Evolutionary conservation across 2,888 invertebrate species (phyloP).

Genomic region (Synanthedon formicaeformis): DNA sequence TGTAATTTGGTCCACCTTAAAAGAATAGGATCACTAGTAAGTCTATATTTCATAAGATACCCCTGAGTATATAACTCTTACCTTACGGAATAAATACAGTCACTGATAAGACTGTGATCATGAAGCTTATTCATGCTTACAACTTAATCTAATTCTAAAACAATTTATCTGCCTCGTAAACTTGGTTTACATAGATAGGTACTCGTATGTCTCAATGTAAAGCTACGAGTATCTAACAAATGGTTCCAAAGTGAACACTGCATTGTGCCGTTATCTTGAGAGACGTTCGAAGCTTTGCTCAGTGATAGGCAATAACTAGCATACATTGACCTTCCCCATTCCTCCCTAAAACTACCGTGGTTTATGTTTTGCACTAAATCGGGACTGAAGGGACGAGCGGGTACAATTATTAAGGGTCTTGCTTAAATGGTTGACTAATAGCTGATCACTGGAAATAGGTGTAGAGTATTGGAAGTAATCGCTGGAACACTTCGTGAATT

Average conservation of each 20-base stretch:
- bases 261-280: conserved; percentile 56
- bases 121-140: too few species aligned
- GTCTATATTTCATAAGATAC: too few species aligned
- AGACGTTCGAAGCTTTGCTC: conserved; percentile 22
- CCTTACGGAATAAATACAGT: too few species aligned
- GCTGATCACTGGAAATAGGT: not conserved
- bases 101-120: too few species aligned
- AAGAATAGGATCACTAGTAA: too few species aligned
- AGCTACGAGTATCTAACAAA: conserved; percentile 50
- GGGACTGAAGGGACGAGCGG: conserved; percentile 13
- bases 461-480: not conserved
- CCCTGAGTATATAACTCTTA: too few species aligned
- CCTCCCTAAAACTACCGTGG: conserved; percentile 7
- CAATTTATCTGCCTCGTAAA: too few species aligned
- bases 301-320: conserved; percentile 29
- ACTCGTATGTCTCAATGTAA: conserved; percentile 13
- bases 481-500: not conserved
- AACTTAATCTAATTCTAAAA: too few species aligned
- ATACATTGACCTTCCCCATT: conserved; percentile 32
- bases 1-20: too few species aligned
- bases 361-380: conserved; percentile 1
- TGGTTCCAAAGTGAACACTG: conserved; percentile 41
- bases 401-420: conserved; percentile 22
- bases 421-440: conserved; percentile 14
- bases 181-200: too few species aligned